phyloP scores from a whole-genome alignment of 2,113 vertebrate species.

The Dermatemys mawii region DNA sequence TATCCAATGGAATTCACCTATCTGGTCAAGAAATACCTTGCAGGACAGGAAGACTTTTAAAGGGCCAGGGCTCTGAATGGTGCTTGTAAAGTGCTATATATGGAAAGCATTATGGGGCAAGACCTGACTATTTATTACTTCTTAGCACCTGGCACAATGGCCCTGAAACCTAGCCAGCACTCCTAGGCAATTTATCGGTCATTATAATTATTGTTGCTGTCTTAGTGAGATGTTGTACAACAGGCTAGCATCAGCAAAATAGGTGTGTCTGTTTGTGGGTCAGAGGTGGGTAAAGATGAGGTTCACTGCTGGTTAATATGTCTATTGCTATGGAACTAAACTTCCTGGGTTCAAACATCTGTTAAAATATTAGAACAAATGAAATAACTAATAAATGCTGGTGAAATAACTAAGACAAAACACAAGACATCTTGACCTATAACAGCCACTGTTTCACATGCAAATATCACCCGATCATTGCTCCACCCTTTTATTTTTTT shows the following conservation, averaged over 20 bases:
- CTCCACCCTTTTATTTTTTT: neutral
- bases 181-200: neutral
- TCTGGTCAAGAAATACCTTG: neutral
- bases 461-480: neutral
- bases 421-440: neutral
- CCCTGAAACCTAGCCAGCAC: neutral
- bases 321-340: constrained; percentile 20
- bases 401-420: no score
- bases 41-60: neutral
- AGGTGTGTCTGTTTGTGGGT: neutral
- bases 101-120: neutral
- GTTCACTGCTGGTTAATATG: constrained; percentile 19
- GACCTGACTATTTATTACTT: neutral
- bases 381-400: no score
- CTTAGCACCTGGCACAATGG: neutral
- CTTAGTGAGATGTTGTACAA: neutral
- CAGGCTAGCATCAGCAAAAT: neutral
- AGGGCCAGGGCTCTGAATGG: neutral
- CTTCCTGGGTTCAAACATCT: constrained; percentile 29
- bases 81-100: neutral
- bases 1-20: neutral
- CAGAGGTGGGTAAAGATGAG: neutral
- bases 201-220: neutral
- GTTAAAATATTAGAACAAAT: neutral
- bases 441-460: neutral